These are phyloP conservation scores for Poicephalus gulielmi DNA, from an alignment of 2,113 vertebrate species.

Conservation along the genomic window DNA sequence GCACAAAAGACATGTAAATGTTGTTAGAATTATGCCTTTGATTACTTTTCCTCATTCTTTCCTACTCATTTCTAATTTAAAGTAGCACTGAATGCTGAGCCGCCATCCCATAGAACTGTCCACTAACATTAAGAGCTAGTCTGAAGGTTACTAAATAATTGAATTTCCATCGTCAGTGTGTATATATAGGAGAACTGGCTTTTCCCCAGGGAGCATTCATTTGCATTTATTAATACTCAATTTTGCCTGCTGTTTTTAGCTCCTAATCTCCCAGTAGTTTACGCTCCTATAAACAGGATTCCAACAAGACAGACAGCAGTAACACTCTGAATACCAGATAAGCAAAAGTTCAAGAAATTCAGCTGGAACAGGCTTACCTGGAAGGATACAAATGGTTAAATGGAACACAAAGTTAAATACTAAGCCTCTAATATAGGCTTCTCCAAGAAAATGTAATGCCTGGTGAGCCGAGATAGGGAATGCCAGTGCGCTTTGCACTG, in stretches of 20 bases:
- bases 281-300: neutral
- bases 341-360: neutral
- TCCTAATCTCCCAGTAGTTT: neutral
- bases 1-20: neutral
- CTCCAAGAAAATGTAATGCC: neutral
- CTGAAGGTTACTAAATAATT: slow-evolving; percentile 46
- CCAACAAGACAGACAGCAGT: neutral
- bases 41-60: neutral
- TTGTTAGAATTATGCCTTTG: neutral
- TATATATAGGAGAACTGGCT: slow-evolving; percentile 13
- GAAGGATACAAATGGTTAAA: neutral
- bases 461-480: neutral
- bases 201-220: slow-evolving; percentile 33
- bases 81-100: neutral
- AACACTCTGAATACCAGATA: neutral
- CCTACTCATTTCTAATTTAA: neutral
- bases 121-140: neutral
- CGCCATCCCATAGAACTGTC: neutral
- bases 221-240: slow-evolving; percentile 55
- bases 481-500: neutral
- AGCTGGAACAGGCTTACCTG: neutral
- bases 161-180: slow-evolving; percentile 11
- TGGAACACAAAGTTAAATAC: neutral
- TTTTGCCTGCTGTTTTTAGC: slow-evolving; percentile 41
- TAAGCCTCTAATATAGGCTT: neutral